phyloP scores from a whole-genome alignment of 2,797 vertebrate genomes.

The Chelon auratus region DNA sequence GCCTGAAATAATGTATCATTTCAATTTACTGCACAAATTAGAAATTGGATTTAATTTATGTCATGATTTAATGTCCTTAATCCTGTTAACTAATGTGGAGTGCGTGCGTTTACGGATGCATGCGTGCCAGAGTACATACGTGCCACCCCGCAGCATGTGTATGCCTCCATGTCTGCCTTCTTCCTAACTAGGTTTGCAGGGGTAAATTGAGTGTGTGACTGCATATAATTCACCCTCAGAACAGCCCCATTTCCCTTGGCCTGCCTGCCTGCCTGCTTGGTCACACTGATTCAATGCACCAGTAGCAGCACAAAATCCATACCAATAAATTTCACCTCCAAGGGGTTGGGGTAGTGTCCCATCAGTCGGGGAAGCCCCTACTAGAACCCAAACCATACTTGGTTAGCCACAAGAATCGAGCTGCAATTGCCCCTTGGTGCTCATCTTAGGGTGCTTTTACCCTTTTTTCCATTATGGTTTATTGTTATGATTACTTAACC shows the following conservation, averaged over 20 bases:
- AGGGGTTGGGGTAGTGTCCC: slow-evolving; percentile 77
- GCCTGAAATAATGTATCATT: slow-evolving; percentile 47
- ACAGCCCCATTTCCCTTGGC: slow-evolving; percentile 80
- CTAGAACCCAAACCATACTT: slow-evolving; percentile 69
- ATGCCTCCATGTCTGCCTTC: slow-evolving; percentile 64
- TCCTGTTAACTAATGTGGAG: slow-evolving; percentile 71
- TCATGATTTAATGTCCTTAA: slow-evolving; percentile 68
- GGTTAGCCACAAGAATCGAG: slow-evolving; percentile 62
- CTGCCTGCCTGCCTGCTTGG: slow-evolving; percentile 78
- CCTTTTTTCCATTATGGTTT: slow-evolving; percentile 50
- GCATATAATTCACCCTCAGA: slow-evolving; percentile 85
- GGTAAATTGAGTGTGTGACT: slow-evolving; percentile 87
- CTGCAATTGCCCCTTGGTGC: slow-evolving; percentile 35
- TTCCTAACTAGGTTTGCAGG: slow-evolving; percentile 82
- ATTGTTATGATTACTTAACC: slow-evolving; percentile 55
- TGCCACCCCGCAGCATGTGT: slow-evolving; percentile 55
- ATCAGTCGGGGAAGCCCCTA: slow-evolving; percentile 70
- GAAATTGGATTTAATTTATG: slow-evolving; percentile 64
- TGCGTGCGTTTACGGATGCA: slow-evolving; percentile 49
- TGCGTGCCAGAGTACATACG: slow-evolving; percentile 24
- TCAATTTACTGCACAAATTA: slow-evolving; percentile 61
- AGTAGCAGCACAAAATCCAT: slow-evolving; percentile 83
- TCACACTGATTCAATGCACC: slow-evolving; percentile 85
- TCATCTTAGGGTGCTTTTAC: slow-evolving; percentile 41
- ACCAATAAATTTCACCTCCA: slow-evolving; percentile 82